Evolutionary conservation across 2,113 vertebrate genomes (phyloP).

Genomic region (Ursus arctos): DNA sequence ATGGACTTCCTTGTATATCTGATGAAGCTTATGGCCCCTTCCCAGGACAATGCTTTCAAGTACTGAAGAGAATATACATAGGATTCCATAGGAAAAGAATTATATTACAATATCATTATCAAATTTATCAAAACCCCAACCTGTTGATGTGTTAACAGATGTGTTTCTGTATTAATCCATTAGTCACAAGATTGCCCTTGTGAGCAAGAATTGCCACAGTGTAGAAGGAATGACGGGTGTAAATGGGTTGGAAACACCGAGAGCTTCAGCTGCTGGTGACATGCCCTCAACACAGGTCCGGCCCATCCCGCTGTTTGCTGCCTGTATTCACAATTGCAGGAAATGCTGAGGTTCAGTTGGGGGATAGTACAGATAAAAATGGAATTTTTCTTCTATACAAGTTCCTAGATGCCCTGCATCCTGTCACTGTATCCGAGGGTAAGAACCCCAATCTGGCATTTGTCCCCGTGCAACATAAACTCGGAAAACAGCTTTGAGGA

Average conservation of each 20-base stretch:
- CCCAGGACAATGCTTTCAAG: not conserved
- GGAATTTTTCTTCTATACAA: not conserved
- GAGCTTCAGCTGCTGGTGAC: accelerated
- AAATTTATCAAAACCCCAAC: not conserved
- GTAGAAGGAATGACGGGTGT: not conserved
- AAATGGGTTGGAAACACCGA: not conserved
- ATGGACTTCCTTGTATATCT: not conserved
- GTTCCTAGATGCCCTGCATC: not conserved
- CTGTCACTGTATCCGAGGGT: too few relatives aligned
- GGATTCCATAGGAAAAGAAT: not conserved
- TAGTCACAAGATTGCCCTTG: not conserved
- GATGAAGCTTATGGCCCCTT: not conserved
- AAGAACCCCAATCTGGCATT: not conserved
- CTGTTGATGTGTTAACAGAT: not conserved
- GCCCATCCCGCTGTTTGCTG: not conserved
- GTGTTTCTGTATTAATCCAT: not conserved
- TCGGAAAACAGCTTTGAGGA: not conserved
- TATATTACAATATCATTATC: not conserved
- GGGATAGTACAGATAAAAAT: not conserved
- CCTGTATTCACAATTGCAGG: not conserved
- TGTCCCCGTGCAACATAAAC: not conserved
- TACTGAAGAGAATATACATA: not conserved
- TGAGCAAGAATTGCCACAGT: not conserved
- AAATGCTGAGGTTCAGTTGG: not conserved
- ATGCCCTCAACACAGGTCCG: not conserved